Conservation (phyloP, 2,888 invertebrate genomes). For the Corbicula japonica region DNA sequence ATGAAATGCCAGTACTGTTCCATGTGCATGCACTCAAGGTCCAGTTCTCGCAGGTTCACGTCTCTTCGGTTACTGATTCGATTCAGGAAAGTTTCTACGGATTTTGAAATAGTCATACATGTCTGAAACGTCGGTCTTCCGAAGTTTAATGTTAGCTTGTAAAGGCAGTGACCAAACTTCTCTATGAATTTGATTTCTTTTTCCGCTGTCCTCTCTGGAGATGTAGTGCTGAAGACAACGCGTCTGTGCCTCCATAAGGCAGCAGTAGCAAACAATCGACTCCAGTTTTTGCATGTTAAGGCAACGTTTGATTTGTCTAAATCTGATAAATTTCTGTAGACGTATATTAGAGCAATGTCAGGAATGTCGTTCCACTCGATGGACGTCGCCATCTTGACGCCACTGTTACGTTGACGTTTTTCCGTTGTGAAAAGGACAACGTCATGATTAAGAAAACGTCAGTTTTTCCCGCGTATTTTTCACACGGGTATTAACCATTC, state of each 20-base stretch:
- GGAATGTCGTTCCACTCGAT: slow-evolving; percentile 68
- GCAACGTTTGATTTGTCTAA: slow-evolving; percentile 68
- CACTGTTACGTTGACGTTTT: not conserved
- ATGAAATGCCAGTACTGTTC: slow-evolving; percentile 70
- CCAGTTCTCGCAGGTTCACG: slow-evolving; percentile 56
- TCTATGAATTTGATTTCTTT: slow-evolving; percentile 63
- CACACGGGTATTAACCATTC: no score
- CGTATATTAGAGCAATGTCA: slow-evolving; percentile 69
- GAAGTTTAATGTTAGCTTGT: slow-evolving; percentile 59
- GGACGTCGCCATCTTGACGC: slow-evolving; percentile 41
- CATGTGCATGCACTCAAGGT: slow-evolving; percentile 62
- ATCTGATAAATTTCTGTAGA: slow-evolving; percentile 68
- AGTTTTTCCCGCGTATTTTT: not conserved
- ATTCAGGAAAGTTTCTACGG: slow-evolving; percentile 58
- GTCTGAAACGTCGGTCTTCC: slow-evolving; percentile 61
- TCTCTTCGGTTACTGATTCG: slow-evolving; percentile 48
- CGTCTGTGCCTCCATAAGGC: slow-evolving; percentile 72
- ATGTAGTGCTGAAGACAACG: slow-evolving; percentile 48
- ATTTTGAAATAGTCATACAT: slow-evolving; percentile 64
- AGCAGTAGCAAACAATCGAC: slow-evolving; percentile 65
- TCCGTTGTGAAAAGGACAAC: not conserved
- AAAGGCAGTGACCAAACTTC: slow-evolving; percentile 63
- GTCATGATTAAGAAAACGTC: not conserved
- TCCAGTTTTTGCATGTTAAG: slow-evolving; percentile 74
- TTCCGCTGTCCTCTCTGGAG: slow-evolving; percentile 52